Evolutionary conservation across 2,113 vertebrate genomes (phyloP).

Genomic region (Oncorhynchus nerka): DNA sequence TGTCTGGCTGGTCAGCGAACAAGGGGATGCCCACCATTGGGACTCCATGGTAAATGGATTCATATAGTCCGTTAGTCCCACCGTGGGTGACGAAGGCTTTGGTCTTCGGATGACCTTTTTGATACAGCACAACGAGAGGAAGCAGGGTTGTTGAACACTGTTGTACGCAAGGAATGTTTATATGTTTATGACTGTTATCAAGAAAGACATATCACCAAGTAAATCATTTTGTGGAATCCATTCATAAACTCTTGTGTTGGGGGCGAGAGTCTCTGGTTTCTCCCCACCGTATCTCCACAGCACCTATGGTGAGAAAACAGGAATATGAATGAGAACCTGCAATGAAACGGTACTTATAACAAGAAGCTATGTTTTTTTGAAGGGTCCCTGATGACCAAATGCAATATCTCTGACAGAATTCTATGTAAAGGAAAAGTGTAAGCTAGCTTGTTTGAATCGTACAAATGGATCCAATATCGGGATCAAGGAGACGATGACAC

Average conservation of each 20-base stretch:
- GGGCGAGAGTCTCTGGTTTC: constrained; percentile 65
- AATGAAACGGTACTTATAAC: no score
- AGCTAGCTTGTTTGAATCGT: no score
- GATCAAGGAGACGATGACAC: no score
- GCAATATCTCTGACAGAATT: no score
- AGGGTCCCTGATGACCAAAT: no score
- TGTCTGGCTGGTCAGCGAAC: constrained; percentile 77
- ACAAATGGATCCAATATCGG: no score
- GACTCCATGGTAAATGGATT: constrained; percentile 80
- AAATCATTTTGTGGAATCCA: constrained; percentile 79
- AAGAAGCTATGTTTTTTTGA: no score
- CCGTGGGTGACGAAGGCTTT: constrained; percentile 81
- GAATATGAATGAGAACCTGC: no score
- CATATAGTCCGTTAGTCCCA: constrained; percentile 81
- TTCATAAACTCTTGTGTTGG: constrained; percentile 69
- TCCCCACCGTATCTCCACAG: constrained; percentile 76
- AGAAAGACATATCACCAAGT: constrained; percentile 54
- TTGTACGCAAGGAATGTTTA: no score
- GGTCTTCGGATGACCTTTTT: constrained; percentile 74
- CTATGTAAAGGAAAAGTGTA: no score
- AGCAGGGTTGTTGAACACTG: no score
- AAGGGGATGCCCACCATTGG: constrained; percentile 79
- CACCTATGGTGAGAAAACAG: constrained; percentile 56
- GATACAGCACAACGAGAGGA: neutral
- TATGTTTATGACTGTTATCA: no score